A percentile compares a stretch with the other conserved stretches of the same genome.
phyloP scores from a whole-genome alignment of 2,113 vertebrate species.

The Myanophis thanlyinensis region DNA sequence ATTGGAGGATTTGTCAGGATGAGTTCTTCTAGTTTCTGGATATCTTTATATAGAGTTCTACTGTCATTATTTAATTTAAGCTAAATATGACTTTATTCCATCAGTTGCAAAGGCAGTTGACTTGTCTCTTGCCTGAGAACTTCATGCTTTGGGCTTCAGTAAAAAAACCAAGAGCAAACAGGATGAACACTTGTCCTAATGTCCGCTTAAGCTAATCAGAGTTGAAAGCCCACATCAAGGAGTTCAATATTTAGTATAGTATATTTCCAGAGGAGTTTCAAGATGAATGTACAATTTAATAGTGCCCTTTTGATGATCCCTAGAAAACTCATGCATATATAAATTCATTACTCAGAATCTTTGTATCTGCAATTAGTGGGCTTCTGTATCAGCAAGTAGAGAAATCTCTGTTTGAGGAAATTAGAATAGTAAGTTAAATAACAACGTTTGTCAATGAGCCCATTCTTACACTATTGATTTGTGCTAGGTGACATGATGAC shows the following conservation, averaged over 20 bases:
- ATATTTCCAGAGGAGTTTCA: constrained; percentile 10
- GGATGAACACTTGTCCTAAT: not conserved
- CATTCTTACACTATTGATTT: constrained; percentile 56
- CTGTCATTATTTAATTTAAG: not conserved
- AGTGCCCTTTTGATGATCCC: constrained; percentile 17
- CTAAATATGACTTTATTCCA: not conserved
- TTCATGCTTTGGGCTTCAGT: not conserved
- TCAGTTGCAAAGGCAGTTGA: not conserved
- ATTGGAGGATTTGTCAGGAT: not conserved
- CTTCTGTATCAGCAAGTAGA: constrained; percentile 50
- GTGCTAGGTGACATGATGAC: constrained; percentile 35
- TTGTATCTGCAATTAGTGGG: constrained; percentile 43
- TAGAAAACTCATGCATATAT: constrained; percentile 19
- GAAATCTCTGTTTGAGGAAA: constrained; percentile 44
- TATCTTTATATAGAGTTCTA: not conserved
- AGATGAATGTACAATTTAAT: constrained; percentile 33
- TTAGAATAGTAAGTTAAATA: constrained; percentile 44
- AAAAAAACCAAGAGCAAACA: not conserved
- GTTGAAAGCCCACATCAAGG: constrained; percentile 10
- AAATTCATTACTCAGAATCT: constrained; percentile 39
- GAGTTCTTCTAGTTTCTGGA: not conserved
- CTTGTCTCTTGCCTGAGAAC: not conserved
- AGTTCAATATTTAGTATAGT: not conserved
- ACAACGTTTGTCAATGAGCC: constrained; percentile 48
- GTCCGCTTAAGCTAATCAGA: constrained; percentile 12